Percentiles rank a stretch among this genome's conserved stretches.
Evolutionary conservation across 1,140 invertebrate species (phyloP).

Genomic region (Microplitis demolitor): DNA sequence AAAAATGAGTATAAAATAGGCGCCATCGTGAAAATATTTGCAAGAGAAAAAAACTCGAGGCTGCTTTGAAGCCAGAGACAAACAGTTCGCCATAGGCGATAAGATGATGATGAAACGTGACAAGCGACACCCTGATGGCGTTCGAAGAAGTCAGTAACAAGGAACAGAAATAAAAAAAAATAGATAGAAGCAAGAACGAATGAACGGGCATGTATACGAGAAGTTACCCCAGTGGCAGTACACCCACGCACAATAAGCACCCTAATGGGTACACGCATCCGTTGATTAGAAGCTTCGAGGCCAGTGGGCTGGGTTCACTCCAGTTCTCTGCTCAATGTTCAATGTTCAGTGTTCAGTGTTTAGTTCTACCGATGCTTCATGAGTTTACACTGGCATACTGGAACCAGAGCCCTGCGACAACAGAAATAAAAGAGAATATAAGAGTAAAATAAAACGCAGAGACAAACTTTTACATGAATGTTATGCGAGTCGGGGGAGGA

Average conservation of each 20-base stretch:
- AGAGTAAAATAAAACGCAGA: not conserved
- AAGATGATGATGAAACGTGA: conserved; percentile 52
- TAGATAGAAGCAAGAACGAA: not conserved
- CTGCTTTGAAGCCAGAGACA: too few species aligned
- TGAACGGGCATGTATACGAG: not conserved
- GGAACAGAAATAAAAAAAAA: not conserved
- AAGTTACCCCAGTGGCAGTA: conserved; percentile 37
- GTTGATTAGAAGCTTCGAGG: conserved; percentile 56
- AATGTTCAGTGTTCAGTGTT: not conserved
- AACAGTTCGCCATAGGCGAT: conserved; percentile 32
- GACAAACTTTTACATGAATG: not conserved
- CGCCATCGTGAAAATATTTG: too few species aligned
- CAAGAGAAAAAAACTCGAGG: not conserved
- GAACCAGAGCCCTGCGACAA: not conserved
- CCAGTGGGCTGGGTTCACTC: conserved; percentile 4
- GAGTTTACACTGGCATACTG: not conserved
- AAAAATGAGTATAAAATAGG: too few species aligned
- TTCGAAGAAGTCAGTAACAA: not conserved
- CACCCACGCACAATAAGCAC: conserved; percentile 58
- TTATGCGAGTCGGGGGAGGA: not conserved
- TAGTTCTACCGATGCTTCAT: not conserved
- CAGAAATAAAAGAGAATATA: not conserved
- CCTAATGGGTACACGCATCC: conserved; percentile 58
- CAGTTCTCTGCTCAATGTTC: not conserved
- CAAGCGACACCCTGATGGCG: conserved; percentile 45